Base-by-base conservation (phyloP, 2,113 vertebrate species). In the Cichladusa arquata region DNA sequence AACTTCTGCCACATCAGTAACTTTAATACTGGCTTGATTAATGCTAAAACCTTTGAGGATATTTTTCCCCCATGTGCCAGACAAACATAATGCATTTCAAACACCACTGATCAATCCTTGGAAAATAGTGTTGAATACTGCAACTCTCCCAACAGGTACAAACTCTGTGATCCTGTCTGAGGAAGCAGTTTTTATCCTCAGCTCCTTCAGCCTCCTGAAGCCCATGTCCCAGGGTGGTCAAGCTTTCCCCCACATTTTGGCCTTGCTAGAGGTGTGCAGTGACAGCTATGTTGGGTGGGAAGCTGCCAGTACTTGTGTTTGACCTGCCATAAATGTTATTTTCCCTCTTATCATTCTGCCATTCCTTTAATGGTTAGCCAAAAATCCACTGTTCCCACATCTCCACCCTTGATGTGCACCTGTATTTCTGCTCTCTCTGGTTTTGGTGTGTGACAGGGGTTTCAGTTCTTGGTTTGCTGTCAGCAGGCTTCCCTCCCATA, bases 31-130 rank as follows among this genome's bases (percentile, higher is more conserved):
- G 71, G 14, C 33, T 72, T 88, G 38, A 71, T 82, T 80, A 0
- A 0, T 79, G 42, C 45, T 69, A 47, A 60, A 77, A 80, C 4
- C 15, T 83, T 81, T 51, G 78, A 61, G 34, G 34, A 22, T 76
- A 9, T 53, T 78, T 54, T 22, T 1, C 8, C 6, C 24, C 33
- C 0, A 0, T 18, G 8, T 61, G 38, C 72, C 47, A 77, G 45
- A 72, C 23, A 70, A 90, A 65, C 4, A 1, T 19, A 56, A 31
- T 33, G n/a, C 4, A 8, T 69, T 86, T 73, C 56, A 62, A 69
- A 57, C 4, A n/a, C 23, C 8, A 45, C n/a, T 61, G 23, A 72
- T 64, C 58, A 72, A 1, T 47, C 53, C 44, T 85, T 66, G 44
- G 53, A 76, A 79, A 74, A 58, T 14, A 34, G 12, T 16, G 19